Percentiles rank a stretch among this genome's conserved stretches.
Evolutionary conservation across 2,797 vertebrate genomes (phyloP).

Genomic region (Etheostoma nigrum): DNA sequence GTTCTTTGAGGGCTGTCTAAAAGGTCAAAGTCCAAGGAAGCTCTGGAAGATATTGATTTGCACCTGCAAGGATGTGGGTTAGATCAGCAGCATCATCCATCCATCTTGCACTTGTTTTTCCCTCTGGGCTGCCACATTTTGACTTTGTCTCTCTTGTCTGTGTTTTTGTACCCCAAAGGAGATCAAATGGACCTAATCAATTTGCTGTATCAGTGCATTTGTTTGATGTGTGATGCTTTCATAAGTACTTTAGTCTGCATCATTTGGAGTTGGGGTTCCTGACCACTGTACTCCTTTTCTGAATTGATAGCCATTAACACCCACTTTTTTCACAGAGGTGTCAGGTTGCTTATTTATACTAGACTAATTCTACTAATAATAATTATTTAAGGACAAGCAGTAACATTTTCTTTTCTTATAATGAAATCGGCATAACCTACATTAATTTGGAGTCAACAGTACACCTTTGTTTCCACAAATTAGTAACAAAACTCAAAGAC

Average conservation of each 20-base stretch:
- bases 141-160: slow-evolving; percentile 33
- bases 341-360: slow-evolving; percentile 29
- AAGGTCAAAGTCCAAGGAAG: slow-evolving; percentile 68
- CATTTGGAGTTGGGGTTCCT: neutral
- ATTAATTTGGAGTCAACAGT: slow-evolving; percentile 27
- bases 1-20: slow-evolving; percentile 55
- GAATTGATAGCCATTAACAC: slow-evolving; percentile 33
- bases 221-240: slow-evolving; percentile 39
- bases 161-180: slow-evolving; percentile 46
- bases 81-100: slow-evolving; percentile 57
- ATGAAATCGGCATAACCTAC: neutral
- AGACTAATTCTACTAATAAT: neutral
- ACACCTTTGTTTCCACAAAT: slow-evolving; percentile 51
- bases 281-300: slow-evolving; percentile 64
- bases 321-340: slow-evolving; percentile 29
- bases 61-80: slow-evolving; percentile 64
- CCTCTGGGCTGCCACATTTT: slow-evolving; percentile 31
- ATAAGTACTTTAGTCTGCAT: slow-evolving; percentile 12
- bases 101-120: slow-evolving; percentile 65
- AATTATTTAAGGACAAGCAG: slow-evolving; percentile 4
- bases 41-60: slow-evolving; percentile 68
- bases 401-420: neutral
- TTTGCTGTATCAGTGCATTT: slow-evolving; percentile 35
- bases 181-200: slow-evolving; percentile 69
- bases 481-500: slow-evolving; percentile 57